These are phyloP conservation scores for Ciconia stormi DNA, from an alignment of 2,113 vertebrate genomes.

Conservation along the genomic window DNA sequence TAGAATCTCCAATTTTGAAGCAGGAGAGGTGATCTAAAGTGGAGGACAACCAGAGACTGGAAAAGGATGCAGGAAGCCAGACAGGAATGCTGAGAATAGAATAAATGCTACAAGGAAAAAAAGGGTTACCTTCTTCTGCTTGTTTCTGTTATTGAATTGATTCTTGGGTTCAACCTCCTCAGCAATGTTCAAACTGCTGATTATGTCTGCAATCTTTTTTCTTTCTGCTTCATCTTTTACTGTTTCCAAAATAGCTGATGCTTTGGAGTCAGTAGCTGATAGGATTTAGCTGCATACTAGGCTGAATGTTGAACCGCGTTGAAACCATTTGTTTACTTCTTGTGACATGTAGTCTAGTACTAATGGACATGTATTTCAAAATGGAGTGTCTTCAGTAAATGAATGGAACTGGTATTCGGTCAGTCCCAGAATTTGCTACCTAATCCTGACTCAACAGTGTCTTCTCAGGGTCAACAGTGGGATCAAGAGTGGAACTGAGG, in stretches of 20 bases:
- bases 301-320: background rate
- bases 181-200: background rate
- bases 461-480: background rate
- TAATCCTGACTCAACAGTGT: fast-evolving
- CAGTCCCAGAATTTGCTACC: background rate
- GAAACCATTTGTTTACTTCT: background rate
- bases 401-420: background rate
- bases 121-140: background rate
- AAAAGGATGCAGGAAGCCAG: background rate
- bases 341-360: background rate
- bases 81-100: background rate
- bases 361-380: background rate
- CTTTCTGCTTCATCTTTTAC: background rate
- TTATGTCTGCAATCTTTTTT: background rate
- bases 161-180: background rate
- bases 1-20: background rate
- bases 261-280: background rate
- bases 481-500: background rate
- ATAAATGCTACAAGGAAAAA: background rate
- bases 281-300: background rate
- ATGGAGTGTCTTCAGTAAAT: background rate
- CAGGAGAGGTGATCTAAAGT: background rate
- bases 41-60: background rate
- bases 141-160: background rate
- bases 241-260: background rate